phyloP scores from a whole-genome alignment of 2,113 vertebrate genomes.

The Hydrochoerus hydrochaeris region DNA sequence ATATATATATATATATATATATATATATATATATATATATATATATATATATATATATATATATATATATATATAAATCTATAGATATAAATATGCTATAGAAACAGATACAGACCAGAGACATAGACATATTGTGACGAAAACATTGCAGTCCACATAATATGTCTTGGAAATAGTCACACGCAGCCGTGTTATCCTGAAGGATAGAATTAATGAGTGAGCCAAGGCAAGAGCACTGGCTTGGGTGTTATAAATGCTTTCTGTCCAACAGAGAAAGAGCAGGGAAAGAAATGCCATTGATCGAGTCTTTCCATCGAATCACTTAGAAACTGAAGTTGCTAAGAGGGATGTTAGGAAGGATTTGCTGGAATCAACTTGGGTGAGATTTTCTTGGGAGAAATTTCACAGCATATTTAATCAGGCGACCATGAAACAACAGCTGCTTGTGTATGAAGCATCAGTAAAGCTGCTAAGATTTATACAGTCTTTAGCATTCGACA shows the following conservation, averaged over 20 bases:
- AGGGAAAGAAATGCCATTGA: background rate
- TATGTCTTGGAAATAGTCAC: background rate
- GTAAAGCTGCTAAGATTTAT: slow-evolving; percentile 83
- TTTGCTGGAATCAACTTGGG: slow-evolving; percentile 81
- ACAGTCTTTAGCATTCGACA: slow-evolving; percentile 81
- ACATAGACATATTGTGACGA: background rate
- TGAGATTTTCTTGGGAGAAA: slow-evolving; percentile 82
- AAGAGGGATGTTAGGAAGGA: slow-evolving; percentile 64
- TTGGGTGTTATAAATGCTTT: slow-evolving; percentile 29
- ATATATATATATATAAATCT: background rate
- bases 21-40: background rate
- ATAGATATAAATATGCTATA: background rate
- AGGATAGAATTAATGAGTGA: slow-evolving; percentile 13
- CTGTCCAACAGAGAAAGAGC: slow-evolving; percentile 17
- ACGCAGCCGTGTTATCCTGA: background rate
- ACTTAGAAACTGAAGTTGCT: slow-evolving; percentile 59
- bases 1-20: background rate
- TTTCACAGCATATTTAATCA: slow-evolving; percentile 81
- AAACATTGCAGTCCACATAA: slow-evolving; percentile 15
- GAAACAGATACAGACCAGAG: background rate
- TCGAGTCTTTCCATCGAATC: slow-evolving; percentile 16
- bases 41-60: background rate
- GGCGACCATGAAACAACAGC: slow-evolving; percentile 82
- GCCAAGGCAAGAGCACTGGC: background rate
- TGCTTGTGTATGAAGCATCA: slow-evolving; percentile 83